phyloP scores from a whole-genome alignment of 2,888 invertebrate species.

The Clunio marinus region DNA sequence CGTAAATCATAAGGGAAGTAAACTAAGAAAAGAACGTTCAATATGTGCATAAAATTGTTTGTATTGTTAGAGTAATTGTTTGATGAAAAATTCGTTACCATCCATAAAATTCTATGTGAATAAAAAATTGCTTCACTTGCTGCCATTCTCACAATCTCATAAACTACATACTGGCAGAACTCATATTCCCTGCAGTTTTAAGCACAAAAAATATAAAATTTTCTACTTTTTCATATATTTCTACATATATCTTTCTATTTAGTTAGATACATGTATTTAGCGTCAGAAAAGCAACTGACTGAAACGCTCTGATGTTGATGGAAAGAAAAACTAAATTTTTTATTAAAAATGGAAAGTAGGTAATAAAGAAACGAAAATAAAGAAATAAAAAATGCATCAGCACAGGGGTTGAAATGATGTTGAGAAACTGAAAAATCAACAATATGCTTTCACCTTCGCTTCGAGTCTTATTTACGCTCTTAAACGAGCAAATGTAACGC shows the following conservation, averaged over 20 bases:
- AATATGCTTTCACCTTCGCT: constrained; percentile 17
- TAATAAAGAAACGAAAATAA: constrained; percentile 33
- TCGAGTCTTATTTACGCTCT: too few relatives aligned
- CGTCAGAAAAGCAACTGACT: background rate
- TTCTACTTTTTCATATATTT: background rate
- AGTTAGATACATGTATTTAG: background rate
- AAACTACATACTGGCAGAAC: too few relatives aligned
- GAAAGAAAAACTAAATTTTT: constrained; percentile 32
- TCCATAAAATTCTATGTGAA: constrained; percentile 29
- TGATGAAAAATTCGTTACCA: constrained; percentile 7
- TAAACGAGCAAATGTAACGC: too few relatives aligned
- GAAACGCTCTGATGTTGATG: too few relatives aligned
- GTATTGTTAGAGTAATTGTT: constrained; percentile 10
- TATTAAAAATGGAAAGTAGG: constrained; percentile 31
- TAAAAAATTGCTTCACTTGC: constrained; percentile 15
- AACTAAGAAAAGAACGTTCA: constrained; percentile 1
- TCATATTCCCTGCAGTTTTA: background rate
- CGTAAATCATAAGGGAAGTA: too few relatives aligned
- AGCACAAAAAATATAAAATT: background rate
- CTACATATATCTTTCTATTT: background rate
- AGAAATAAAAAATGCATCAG: constrained; percentile 38
- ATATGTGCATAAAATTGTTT: constrained; percentile 23
- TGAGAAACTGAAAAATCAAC: background rate
- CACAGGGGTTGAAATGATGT: constrained; percentile 25
- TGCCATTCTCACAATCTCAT: background rate